These are phyloP conservation scores for Norana najaformis DNA, from an alignment of 2,888 invertebrate species.

Conservation along the genomic window DNA sequence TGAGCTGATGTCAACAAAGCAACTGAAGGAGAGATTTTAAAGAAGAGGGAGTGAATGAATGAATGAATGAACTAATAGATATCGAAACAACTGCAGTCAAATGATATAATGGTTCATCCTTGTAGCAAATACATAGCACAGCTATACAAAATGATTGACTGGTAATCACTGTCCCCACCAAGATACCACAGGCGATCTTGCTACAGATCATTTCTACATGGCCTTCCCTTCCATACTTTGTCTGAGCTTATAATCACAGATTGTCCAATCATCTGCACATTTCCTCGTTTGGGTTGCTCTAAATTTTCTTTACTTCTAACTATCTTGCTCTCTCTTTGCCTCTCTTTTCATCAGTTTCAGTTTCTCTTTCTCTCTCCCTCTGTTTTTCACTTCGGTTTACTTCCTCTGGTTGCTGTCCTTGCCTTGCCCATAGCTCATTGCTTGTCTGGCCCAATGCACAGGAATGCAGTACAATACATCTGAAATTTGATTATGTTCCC, in stretches of 20 bases:
- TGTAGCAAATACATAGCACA: too few species aligned
- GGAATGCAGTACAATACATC: not conserved
- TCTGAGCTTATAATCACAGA: too few species aligned
- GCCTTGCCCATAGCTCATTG: not conserved
- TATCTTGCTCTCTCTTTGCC: not conserved
- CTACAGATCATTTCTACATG: slow-evolving; percentile 2
- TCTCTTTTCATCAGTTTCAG: not conserved
- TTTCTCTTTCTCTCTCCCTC: not conserved
- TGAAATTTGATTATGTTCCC: not conserved
- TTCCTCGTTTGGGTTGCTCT: too few species aligned
- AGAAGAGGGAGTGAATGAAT: too few species aligned
- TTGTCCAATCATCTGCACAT: too few species aligned
- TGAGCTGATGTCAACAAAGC: not conserved
- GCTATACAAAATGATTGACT: too few species aligned
- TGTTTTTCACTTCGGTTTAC: not conserved
- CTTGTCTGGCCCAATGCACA: not conserved
- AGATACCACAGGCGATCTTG: not conserved
- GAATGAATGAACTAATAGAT: too few species aligned
- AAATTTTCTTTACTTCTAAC: not conserved
- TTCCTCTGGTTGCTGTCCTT: not conserved
- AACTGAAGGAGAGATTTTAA: not conserved
- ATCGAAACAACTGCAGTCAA: too few species aligned
- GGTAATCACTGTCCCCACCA: too few species aligned
- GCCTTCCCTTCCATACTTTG: not conserved
- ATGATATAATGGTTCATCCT: too few species aligned